A percentile compares a stretch with the other conserved stretches of the same genome.
These are phyloP conservation scores for Chiridota heheva DNA, from an alignment of 35 echinoderm and acorn worm genomes.

Conservation along the genomic window DNA sequence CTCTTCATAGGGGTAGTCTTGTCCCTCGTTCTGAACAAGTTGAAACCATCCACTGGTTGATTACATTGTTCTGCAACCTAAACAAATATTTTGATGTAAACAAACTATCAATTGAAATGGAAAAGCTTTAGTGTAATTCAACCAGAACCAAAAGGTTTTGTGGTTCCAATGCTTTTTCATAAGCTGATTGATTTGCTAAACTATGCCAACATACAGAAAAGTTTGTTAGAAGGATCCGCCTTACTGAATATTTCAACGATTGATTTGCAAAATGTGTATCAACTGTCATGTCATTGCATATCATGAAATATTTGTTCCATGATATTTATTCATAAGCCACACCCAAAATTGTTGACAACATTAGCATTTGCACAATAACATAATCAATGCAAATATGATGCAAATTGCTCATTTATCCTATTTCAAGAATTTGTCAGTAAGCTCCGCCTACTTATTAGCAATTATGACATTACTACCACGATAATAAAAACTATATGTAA, in stretches of 20 bases:
- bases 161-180: background rate
- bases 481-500: background rate
- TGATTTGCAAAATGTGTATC: no score
- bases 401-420: background rate
- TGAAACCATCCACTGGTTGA: conserved; percentile 64
- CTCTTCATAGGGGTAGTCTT: conserved; percentile 56
- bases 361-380: no score
- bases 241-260: conserved; percentile 14
- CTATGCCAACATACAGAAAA: conserved; percentile 5
- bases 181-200: background rate
- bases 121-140: background rate
- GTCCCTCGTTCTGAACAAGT: conserved; percentile 62
- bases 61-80: conserved; percentile 77
- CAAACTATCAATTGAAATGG: background rate
- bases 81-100: background rate
- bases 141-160: background rate
- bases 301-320: no score
- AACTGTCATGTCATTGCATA: no score
- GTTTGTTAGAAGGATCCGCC: background rate
- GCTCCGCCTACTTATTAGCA: no score
- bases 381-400: background rate
- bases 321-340: no score
- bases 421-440: no score
- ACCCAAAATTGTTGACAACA: no score
- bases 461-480: no score